phyloP scores from a whole-genome alignment of 2,888 invertebrate species.

The Omphaloscelis lunosa region DNA sequence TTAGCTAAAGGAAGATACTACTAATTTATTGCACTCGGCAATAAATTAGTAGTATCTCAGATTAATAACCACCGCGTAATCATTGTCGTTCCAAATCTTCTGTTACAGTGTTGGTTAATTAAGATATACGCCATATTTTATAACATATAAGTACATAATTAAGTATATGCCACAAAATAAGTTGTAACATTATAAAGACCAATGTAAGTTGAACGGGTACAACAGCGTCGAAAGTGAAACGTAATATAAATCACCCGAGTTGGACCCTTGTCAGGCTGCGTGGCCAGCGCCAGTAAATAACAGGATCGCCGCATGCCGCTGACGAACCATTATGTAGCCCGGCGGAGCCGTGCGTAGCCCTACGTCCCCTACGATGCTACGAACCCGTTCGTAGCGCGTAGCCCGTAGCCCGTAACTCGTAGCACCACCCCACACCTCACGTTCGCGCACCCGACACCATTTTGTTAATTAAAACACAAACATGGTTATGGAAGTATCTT shows the following conservation, averaged over 20 bases:
- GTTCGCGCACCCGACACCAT: conserved; percentile 37
- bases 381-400: conserved; percentile 39
- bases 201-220: conserved; percentile 71
- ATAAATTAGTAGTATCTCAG: neutral
- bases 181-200: conserved; percentile 49
- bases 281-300: conserved; percentile 80
- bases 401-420: conserved; percentile 16
- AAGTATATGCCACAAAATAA: conserved; percentile 38
- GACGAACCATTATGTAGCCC: conserved; percentile 70
- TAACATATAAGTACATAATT: neutral
- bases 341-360: conserved; percentile 17
- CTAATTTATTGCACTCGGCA: no score
- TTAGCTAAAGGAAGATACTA: neutral
- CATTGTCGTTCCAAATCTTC: neutral
- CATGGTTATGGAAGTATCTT: conserved; percentile 42
- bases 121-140: neutral
- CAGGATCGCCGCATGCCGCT: conserved; percentile 77
- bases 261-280: conserved; percentile 82
- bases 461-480: conserved; percentile 59
- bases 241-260: conserved; percentile 86
- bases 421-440: conserved; percentile 27
- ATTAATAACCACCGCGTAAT: neutral
- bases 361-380: conserved; percentile 17
- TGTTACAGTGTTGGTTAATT: neutral
- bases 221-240: conserved; percentile 83